Percentiles rank a stretch among this genome's conserved stretches.
Evolutionary conservation across 2,113 vertebrate species (phyloP).

Genomic region (Paralichthys olivaceus): DNA sequence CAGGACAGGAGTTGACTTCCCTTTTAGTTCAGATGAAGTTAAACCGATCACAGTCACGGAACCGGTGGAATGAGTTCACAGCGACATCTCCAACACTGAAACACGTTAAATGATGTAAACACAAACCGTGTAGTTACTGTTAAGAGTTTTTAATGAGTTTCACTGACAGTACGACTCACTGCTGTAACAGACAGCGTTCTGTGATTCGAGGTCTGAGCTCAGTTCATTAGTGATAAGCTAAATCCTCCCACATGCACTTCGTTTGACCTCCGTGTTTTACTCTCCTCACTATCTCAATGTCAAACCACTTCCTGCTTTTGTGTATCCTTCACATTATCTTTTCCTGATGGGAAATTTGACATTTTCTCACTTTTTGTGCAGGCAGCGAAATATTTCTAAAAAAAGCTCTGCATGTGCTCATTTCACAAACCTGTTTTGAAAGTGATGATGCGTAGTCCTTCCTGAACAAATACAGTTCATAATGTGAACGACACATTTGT

Average conservation of each 20-base stretch:
- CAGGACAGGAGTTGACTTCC: neutral
- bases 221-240: neutral
- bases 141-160: neutral
- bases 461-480: neutral
- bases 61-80: neutral
- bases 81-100: neutral
- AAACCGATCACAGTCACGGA: constrained; percentile 21
- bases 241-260: neutral
- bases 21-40: neutral
- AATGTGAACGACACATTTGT: too few species aligned
- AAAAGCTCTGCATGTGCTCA: neutral
- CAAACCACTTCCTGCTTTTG: constrained; percentile 22
- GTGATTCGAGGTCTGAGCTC: neutral
- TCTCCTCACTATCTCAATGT: constrained; percentile 16
- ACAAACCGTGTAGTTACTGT: neutral
- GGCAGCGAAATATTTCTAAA: neutral
- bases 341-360: constrained; percentile 10
- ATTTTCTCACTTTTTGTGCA: constrained; percentile 5
- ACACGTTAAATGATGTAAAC: neutral
- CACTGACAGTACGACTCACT: neutral
- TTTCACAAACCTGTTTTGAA: constrained; percentile 3
- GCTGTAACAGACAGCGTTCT: neutral
- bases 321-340: constrained; percentile 5
- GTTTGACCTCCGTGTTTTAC: neutral
- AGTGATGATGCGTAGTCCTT: neutral